A percentile compares a stretch with the other conserved stretches of the same genome.
Evolutionary conservation across 2,113 vertebrate species (phyloP).

Genomic region (Percopsis transmontana): DNA sequence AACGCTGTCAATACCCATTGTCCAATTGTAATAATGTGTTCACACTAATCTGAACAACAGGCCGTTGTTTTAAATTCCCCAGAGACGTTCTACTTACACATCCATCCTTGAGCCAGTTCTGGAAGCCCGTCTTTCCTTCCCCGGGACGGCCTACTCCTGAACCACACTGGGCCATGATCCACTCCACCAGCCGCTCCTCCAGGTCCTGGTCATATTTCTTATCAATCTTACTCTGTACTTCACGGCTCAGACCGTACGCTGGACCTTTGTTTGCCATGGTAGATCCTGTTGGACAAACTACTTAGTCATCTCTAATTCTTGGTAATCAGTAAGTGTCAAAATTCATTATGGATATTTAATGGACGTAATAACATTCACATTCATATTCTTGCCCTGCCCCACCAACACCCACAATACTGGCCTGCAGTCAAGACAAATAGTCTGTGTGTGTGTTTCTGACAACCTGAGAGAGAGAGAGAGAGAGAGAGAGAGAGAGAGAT

Average conservation of each 20-base stretch:
- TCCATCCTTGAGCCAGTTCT: slow-evolving; percentile 95
- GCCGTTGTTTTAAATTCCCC: no score
- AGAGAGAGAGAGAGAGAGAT: no score
- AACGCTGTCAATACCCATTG: no score
- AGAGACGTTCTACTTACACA: slow-evolving; percentile 79
- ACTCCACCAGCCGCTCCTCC: slow-evolving; percentile 88
- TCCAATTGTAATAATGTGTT: no score
- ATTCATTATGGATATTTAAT: slow-evolving; percentile 35
- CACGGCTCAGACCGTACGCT: slow-evolving; percentile 74
- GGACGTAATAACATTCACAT: slow-evolving; percentile 20
- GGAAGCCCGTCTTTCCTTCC: slow-evolving; percentile 87
- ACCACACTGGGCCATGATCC: slow-evolving; percentile 89
- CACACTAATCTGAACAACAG: no score
- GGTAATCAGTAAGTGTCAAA: background rate
- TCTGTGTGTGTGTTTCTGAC: slow-evolving; percentile 15
- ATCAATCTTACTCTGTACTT: slow-evolving; percentile 92
- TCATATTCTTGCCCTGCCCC: slow-evolving; percentile 10
- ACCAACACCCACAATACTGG: slow-evolving; percentile 40
- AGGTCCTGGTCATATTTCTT: slow-evolving; percentile 96
- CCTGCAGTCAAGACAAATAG: slow-evolving; percentile 32
- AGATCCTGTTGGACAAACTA: slow-evolving; percentile 42
- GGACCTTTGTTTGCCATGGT: slow-evolving; percentile 76
- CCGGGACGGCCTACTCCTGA: slow-evolving; percentile 73
- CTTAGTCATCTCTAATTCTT: slow-evolving; percentile 1
- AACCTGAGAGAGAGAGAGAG: no score